These are phyloP conservation scores for Lampris megalopsis DNA, from an alignment of 2,113 vertebrate genomes.

Conservation along the genomic window DNA sequence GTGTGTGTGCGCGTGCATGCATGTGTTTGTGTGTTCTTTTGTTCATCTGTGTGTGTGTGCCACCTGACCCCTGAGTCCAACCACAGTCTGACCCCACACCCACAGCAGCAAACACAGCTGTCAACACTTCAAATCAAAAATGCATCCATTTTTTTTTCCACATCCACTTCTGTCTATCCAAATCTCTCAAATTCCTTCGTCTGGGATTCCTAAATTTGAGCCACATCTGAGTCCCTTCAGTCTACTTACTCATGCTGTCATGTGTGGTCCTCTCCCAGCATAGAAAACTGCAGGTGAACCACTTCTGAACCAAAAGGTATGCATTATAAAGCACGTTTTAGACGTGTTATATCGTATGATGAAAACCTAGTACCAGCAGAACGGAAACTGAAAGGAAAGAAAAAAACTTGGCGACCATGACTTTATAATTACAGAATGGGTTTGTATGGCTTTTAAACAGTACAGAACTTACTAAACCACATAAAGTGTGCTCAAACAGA, in stretches of 20 bases:
- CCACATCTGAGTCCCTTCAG: conserved; percentile 62
- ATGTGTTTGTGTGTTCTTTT: conserved; percentile 28
- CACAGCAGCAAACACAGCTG: conserved; percentile 64
- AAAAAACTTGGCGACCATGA: too few relatives aligned
- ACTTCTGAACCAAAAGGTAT: conserved; percentile 59
- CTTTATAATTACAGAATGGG: too few relatives aligned
- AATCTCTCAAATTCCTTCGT: conserved; percentile 33
- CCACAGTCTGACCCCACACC: conserved; percentile 31
- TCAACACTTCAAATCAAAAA: conserved; percentile 61
- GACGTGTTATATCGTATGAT: conserved; percentile 27
- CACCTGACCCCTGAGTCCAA: conserved; percentile 73
- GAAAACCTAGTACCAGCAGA: background rate
- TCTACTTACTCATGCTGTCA: conserved; percentile 52
- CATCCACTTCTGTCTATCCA: background rate
- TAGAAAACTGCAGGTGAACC: conserved; percentile 74
- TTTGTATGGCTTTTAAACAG: too few relatives aligned
- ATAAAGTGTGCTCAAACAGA: too few relatives aligned
- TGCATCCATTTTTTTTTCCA: background rate
- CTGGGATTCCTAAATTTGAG: conserved; percentile 70
- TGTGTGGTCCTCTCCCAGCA: conserved; percentile 70
- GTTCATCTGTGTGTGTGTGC: conserved; percentile 26
- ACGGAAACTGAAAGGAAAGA: too few relatives aligned
- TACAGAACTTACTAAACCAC: too few relatives aligned
- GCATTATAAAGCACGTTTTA: conserved; percentile 47
- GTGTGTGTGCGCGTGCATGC: conserved; percentile 37